Base-by-base conservation (phyloP, 2,888 invertebrate species). In the Phyllotreta cruciferae region DNA sequence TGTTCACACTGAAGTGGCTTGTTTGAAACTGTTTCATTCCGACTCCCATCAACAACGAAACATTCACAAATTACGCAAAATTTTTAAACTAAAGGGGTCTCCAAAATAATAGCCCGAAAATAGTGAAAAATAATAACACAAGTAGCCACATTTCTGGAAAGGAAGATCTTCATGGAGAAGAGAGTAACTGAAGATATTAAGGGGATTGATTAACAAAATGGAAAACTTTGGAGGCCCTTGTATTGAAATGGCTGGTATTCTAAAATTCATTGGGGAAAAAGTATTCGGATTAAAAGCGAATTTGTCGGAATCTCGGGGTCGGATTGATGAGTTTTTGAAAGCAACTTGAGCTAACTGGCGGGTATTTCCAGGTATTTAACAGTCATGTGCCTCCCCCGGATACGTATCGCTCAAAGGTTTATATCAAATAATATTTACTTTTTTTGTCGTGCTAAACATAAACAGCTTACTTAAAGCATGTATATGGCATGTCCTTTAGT, bases 321-420 rank as follows among this genome's bases (percentile, higher is more conserved):
- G 53, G 61, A 64, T 41, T 5, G 61, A 64, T 10, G 14, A 50
- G 42, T 58, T 64, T 52, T 45, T 39, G 24, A 39, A 57, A 37
- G 56, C 45, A 38, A 64, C 45, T 64, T 71, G 70, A 74, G 72
- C 73, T 76, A 78, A 77, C 75, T 76, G 67, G 74, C 74, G 75
- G 76, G 76, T 82, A 83, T 87, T 90, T 91, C 82, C 88, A 94
- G 93, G 93, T 93, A 82, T 93, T 93, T 88, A 94, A 94, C 90
- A 94, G 92, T 88, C 94, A 94, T 88, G 92, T 92, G 87, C 90
- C 92, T 87, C 90, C 92, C 86, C 91, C 90, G 88, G 93, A 93
- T 86, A 90, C 92, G 82, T 93, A 91, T 88, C 90, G 93, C 88
- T 90, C 92, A 85, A 93, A 93, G 90, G 91, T 92, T 89, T 87